Evolutionary conservation across 2,888 invertebrate genomes (phyloP).

Genomic region (Schizotus pectinicornis): DNA sequence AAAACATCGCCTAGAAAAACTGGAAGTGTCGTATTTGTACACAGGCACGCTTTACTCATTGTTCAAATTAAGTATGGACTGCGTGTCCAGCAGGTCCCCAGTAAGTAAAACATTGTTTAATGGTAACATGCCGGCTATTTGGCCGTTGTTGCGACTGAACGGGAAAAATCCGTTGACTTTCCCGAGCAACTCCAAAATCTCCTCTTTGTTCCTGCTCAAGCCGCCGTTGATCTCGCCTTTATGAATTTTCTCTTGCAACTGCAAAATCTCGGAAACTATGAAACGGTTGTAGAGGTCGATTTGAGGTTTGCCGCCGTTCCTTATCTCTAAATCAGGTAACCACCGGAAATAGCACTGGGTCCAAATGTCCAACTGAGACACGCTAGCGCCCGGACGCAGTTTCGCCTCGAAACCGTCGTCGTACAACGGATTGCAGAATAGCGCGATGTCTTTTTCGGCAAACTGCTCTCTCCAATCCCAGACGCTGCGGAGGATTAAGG

Average conservation of each 20-base stretch:
- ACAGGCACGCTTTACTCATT: conserved; percentile 63
- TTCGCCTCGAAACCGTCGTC: conserved; percentile 53
- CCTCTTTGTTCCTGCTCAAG: conserved; percentile 48
- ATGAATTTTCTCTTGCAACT: conserved; percentile 51
- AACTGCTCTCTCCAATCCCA: conserved; percentile 95
- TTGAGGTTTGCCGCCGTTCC: conserved; percentile 71
- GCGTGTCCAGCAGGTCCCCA: conserved; percentile 70
- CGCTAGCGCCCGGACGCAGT: conserved; percentile 61
- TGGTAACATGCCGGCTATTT: conserved; percentile 55
- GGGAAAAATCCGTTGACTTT: conserved; percentile 61
- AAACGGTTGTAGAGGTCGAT: conserved; percentile 62
- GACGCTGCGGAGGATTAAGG: conserved; percentile 72
- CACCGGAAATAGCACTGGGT: conserved; percentile 89
- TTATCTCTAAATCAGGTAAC: conserved; percentile 81
- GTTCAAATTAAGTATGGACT: conserved; percentile 70
- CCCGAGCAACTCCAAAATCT: conserved; percentile 50
- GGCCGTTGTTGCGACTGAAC: conserved; percentile 56
- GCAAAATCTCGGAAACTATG: conserved; percentile 59
- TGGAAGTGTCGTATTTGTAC: conserved; percentile 20
- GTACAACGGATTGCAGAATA: conserved; percentile 87
- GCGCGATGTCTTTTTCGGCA: conserved; percentile 76
- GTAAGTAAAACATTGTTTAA: conserved; percentile 68
- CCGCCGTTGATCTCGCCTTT: conserved; percentile 42
- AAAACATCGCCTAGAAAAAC: conserved; percentile 18
- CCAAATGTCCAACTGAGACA: conserved; percentile 77